A percentile compares a stretch with the other conserved stretches of the same genome.
phyloP scores from a whole-genome alignment of 2,113 vertebrate species.

The Cnemophilus loriae region DNA sequence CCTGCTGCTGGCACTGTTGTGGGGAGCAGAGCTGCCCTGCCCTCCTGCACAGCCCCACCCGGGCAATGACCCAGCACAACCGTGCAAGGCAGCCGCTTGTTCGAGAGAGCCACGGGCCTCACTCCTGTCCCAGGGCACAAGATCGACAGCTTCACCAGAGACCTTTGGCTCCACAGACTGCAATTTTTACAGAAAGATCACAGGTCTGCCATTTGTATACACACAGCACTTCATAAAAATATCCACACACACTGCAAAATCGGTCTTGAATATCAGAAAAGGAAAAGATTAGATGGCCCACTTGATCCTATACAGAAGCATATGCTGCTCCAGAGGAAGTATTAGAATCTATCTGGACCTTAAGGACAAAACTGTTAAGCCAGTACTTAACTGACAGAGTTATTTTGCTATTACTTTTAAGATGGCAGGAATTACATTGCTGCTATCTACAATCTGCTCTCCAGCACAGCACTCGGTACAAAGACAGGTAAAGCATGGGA shows the following conservation, averaged over 20 bases:
- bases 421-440: background rate
- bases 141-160: background rate
- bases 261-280: background rate
- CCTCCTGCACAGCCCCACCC: background rate
- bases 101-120: background rate
- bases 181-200: background rate
- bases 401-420: background rate
- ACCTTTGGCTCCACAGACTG: background rate
- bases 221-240: background rate
- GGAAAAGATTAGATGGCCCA: background rate
- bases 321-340: background rate
- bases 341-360: background rate
- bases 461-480: background rate
- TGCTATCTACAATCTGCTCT: background rate
- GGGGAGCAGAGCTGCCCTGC: background rate
- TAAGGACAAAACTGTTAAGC: background rate
- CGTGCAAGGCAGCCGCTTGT: background rate
- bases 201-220: background rate
- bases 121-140: background rate
- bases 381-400: background rate
- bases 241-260: background rate
- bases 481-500: background rate
- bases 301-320: background rate
- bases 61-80: background rate
- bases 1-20: background rate